Conservation (phyloP, 2,113 vertebrate species). For the Ursus arctos region DNA sequence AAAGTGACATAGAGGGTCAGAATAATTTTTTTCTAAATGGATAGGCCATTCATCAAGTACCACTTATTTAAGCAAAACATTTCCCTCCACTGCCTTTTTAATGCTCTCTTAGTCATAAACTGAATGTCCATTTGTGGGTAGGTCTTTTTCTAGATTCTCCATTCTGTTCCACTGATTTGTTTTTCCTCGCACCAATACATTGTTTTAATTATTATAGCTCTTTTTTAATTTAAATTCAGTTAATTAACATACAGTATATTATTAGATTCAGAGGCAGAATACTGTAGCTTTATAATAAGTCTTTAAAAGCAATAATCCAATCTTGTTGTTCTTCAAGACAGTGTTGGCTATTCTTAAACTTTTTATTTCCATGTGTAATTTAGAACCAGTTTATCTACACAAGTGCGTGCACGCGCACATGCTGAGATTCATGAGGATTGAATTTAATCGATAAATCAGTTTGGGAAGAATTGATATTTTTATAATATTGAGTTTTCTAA, state of each 20-base stretch:
- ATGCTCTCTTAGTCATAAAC: background rate
- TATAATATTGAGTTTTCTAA: background rate
- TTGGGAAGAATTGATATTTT: background rate
- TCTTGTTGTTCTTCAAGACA: background rate
- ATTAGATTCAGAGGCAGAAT: background rate
- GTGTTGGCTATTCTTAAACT: background rate
- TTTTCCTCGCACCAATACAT: background rate
- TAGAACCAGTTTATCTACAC: background rate
- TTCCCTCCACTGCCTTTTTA: background rate
- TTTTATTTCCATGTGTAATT: constrained; percentile 2
- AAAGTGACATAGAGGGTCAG: background rate
- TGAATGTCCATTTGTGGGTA: background rate
- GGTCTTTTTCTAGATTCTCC: background rate
- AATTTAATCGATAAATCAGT: background rate
- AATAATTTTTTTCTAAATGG: background rate
- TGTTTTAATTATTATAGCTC: background rate
- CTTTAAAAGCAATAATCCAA: background rate
- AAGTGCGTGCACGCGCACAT: background rate
- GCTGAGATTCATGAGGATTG: background rate
- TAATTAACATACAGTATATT: background rate
- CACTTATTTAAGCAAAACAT: constrained; percentile 13
- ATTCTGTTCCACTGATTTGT: background rate
- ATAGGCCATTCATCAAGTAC: background rate
- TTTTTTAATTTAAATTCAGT: background rate
- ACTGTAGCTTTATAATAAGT: background rate